These are phyloP conservation scores for Parazoanthus atlanticus DNA, from an alignment of 92 coral and sea anemone species.

Conservation along the genomic window DNA sequence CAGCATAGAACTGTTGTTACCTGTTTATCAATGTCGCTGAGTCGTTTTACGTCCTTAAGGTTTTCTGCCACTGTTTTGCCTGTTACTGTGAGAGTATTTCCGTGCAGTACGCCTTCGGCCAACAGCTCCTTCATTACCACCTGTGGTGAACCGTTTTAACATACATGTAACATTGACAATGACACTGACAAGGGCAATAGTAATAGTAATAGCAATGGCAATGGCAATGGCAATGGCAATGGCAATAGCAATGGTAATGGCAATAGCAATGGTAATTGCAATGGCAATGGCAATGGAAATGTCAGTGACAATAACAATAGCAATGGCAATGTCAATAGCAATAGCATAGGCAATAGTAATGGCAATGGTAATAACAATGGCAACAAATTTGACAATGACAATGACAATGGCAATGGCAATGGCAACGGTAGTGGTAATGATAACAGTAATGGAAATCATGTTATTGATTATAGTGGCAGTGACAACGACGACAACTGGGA, in stretches of 20 bases:
- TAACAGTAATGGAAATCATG: background rate
- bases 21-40: constrained; percentile 59
- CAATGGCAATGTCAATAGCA: background rate
- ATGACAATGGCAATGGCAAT: background rate
- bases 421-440: background rate
- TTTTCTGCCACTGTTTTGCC: constrained; percentile 72
- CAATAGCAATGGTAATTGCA: background rate
- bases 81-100: constrained; percentile 75
- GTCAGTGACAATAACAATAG: background rate
- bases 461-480: too few relatives aligned
- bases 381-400: background rate
- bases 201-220: background rate
- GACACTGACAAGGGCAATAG: background rate
- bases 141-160: constrained; percentile 24
- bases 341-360: background rate
- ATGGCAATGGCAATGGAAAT: background rate
- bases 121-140: constrained; percentile 78
- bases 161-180: background rate
- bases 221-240: background rate
- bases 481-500: background rate
- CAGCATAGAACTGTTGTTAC: constrained; percentile 1
- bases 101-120: constrained; percentile 73
- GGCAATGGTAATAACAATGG: background rate
- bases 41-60: constrained; percentile 57
- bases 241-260: background rate